Conservation (phyloP, 2,888 invertebrate species). For the Conistra vaccinii region DNA sequence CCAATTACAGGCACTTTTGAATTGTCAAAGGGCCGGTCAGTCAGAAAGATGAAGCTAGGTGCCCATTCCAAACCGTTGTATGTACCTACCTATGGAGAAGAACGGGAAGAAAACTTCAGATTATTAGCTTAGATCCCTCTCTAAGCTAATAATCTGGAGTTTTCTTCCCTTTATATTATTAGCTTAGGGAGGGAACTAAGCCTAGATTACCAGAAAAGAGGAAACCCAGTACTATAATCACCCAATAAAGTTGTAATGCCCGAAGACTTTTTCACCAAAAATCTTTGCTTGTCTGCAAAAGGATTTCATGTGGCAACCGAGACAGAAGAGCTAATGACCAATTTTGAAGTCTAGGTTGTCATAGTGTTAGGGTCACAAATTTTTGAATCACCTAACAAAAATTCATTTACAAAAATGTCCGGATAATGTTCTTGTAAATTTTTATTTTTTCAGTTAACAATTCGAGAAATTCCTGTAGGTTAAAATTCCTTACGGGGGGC, state of each 20-base stretch:
- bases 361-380: not conserved
- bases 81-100: too few species aligned
- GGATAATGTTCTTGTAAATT: not conserved
- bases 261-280: not conserved
- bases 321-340: not conserved
- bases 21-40: too few species aligned
- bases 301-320: not conserved
- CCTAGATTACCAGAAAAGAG: not conserved
- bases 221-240: not conserved
- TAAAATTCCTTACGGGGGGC: not conserved
- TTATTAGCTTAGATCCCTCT: too few species aligned
- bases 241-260: not conserved
- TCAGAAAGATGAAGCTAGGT: too few species aligned
- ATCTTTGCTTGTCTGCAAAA: not conserved
- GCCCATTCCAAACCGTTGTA: too few species aligned
- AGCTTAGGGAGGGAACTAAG: too few species aligned
- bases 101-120: too few species aligned
- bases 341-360: not conserved
- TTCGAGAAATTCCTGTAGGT: not conserved
- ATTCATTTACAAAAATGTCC: not conserved
- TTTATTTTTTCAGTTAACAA: not conserved
- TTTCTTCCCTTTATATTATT: too few species aligned
- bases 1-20: too few species aligned
- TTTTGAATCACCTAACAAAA: not conserved
- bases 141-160: too few species aligned